phyloP scores from a whole-genome alignment of 2,797 vertebrate species.

The Nyctalus aviator region DNA sequence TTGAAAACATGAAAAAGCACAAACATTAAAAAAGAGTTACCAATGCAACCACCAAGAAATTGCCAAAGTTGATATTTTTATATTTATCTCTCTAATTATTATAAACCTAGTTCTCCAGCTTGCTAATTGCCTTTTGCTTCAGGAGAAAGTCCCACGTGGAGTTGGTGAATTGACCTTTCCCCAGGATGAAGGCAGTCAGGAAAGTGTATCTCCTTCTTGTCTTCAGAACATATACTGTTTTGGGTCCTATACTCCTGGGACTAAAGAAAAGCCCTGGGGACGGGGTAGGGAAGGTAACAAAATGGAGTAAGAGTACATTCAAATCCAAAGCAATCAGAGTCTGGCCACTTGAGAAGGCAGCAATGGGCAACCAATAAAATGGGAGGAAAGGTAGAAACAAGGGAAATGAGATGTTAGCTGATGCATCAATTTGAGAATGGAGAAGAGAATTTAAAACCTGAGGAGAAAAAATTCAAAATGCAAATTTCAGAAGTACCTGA shows the following conservation, averaged over 20 bases:
- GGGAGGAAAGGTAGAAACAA: background rate
- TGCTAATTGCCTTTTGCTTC: background rate
- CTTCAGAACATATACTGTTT: background rate
- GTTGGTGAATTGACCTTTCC: background rate
- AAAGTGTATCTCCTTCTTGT: background rate
- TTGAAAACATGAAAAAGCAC: background rate
- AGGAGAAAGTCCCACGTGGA: background rate
- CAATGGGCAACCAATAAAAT: background rate
- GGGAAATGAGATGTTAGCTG: background rate
- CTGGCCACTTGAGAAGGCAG: background rate
- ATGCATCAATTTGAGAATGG: background rate
- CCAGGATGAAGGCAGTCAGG: background rate
- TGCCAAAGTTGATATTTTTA: background rate
- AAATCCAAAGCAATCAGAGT: background rate
- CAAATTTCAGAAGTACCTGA: background rate
- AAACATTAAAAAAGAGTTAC: background rate
- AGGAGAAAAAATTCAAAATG: background rate
- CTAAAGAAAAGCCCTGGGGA: background rate
- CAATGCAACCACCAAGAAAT: background rate
- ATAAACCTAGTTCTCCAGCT: background rate
- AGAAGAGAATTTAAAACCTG: conserved; percentile 15
- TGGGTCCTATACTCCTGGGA: background rate
- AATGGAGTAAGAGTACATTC: background rate
- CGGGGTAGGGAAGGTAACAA: background rate
- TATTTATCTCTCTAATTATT: conserved; percentile 13